These are phyloP conservation scores for Phoxinus dragarum DNA, from an alignment of 2,797 vertebrate genomes.

Conservation along the genomic window DNA sequence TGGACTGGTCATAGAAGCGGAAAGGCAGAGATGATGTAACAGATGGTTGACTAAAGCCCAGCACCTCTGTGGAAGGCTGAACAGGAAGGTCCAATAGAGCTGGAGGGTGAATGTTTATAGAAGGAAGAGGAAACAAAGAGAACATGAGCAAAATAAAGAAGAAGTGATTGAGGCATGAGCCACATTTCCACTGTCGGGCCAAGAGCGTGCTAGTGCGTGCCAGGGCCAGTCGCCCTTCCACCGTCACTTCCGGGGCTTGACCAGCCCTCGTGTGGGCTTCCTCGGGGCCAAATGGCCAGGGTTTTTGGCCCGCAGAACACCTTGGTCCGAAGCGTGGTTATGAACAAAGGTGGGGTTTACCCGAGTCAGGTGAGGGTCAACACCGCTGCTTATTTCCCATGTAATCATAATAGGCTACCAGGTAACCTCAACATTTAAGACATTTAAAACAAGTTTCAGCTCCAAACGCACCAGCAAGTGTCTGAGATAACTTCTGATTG, in stretches of 20 bases:
- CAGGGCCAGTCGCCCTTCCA: background rate
- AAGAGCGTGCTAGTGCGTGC: background rate
- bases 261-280: background rate
- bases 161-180: background rate
- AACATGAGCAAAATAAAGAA: background rate
- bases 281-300: background rate
- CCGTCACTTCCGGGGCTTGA: background rate
- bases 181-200: background rate
- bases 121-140: conserved; percentile 31
- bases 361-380: background rate
- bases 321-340: background rate
- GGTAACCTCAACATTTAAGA: background rate
- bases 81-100: conserved; percentile 88
- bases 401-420: background rate
- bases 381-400: background rate
- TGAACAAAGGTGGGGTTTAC: background rate
- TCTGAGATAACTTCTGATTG: too few species aligned
- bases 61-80: conserved; percentile 85
- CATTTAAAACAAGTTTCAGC: too few species aligned
- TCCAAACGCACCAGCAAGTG: too few species aligned
- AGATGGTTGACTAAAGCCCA: conserved; percentile 88
- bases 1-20: conserved; percentile 94
- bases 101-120: conserved; percentile 72
- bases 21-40: conserved; percentile 88
- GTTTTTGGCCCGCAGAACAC: background rate